Evolutionary conservation across 2,113 vertebrate genomes (phyloP), one percentile per base, ranked within the genome.

Genomic region (Tachysurus vachellii): DNA sequence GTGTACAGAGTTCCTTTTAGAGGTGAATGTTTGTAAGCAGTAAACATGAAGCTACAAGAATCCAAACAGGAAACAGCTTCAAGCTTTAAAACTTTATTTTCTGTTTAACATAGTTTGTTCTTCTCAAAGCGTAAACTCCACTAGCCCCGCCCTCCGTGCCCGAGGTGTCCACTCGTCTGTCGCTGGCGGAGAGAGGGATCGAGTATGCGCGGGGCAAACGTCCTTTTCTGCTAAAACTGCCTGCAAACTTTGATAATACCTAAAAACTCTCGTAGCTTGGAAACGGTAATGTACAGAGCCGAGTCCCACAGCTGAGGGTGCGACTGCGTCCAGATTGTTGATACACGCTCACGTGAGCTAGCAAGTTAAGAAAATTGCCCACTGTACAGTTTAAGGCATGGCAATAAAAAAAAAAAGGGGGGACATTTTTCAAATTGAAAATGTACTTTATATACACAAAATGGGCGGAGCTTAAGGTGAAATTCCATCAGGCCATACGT

Each of bases 331-430:
- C 62, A 62, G 81, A 53, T 10, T 77, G 53, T 54, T 14, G 26
- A 76, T 53, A 21, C 42, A 57, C 42, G 62, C 73, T 19, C 23
- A 31, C n/a, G 5, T 13, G 57, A 19, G 23, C 57, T 54, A 8
- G 57, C 19, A 50, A 17, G 75, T 62, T 21, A 14, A 9, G 62
- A 36, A 79, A n/a, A 31, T 53, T 26, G 26, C 59, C 53, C 23
- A 50, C 70, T 81, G 81, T 92, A 90, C 89, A 91, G 68, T 89
- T 91, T 81, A 91, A 91, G 92, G 91, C 92, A 89, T 87, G 88
- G n/a, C 75, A 88, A 61, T 84, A 89, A 81, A 82, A 86, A 84
- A 86, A 84, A 36, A 17, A 53, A 76, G 47, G 13, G 50, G 42
- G 57, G 28, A 31, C 36, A 11, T 21, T 28, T 54, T 28, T 79